Percentiles rank a stretch among this genome's conserved stretches.
Evolutionary conservation across 2,797 vertebrate species (phyloP).

Genomic region (Schizothorax lantsangensis): DNA sequence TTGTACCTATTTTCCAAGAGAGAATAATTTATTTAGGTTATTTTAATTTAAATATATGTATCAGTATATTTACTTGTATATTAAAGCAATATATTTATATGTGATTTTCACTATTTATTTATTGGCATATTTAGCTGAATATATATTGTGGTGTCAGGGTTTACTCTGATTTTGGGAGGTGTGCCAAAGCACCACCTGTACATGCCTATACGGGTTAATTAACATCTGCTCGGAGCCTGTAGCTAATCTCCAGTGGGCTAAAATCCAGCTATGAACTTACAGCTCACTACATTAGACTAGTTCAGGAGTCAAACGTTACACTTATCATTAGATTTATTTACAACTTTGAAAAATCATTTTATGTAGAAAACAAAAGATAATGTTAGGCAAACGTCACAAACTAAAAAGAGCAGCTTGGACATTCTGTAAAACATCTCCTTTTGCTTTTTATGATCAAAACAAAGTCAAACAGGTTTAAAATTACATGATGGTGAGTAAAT

Average conservation of each 20-base stretch:
- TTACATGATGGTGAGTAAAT: neutral
- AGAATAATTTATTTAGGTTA: neutral
- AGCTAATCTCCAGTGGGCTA: slow-evolving; percentile 30
- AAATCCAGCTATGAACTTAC: neutral
- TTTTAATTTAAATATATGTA: neutral
- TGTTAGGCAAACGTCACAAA: neutral
- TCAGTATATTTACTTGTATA: neutral
- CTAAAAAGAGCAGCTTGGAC: neutral
- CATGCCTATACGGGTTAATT: neutral
- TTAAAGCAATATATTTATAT: neutral
- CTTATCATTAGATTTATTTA: neutral
- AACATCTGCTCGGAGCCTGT: slow-evolving; percentile 18
- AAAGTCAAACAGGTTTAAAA: slow-evolving; percentile 8
- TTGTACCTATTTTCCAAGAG: too few species aligned
- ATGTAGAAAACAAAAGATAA: neutral
- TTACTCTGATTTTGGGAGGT: neutral
- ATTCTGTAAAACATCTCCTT: neutral
- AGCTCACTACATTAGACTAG: neutral
- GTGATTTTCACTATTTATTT: neutral
- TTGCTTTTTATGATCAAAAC: neutral
- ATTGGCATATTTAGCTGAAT: too few species aligned
- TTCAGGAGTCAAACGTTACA: neutral
- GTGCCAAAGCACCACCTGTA: slow-evolving; percentile 7
- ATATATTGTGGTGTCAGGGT: neutral
- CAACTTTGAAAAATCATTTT: neutral